Conservation (phyloP, 2,113 vertebrate species). For the Antechinus flavipes region DNA sequence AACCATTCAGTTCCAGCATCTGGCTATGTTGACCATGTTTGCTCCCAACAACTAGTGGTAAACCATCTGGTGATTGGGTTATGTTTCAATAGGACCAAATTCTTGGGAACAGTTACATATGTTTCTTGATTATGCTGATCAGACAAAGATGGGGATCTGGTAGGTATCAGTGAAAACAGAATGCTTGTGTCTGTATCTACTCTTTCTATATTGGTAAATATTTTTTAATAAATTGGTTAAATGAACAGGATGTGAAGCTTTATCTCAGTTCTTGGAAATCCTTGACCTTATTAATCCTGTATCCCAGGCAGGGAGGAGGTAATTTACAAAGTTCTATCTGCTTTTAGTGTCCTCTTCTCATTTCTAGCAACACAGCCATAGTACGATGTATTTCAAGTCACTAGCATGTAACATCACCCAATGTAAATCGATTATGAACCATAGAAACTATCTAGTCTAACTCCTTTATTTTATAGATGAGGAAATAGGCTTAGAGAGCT, state of each 20-base stretch:
- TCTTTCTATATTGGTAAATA: not conserved
- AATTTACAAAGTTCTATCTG: not conserved
- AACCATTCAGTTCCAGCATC: not conserved
- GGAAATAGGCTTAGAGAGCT: not conserved
- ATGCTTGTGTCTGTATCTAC: not conserved
- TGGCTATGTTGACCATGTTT: not conserved
- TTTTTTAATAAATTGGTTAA: not conserved
- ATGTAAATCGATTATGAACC: not conserved
- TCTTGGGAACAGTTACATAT: not conserved
- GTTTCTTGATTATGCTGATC: not conserved
- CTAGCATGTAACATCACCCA: not conserved
- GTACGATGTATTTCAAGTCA: not conserved
- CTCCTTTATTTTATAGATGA: not conserved
- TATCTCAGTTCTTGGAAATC: not conserved
- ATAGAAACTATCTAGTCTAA: not conserved
- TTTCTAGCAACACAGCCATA: not conserved
- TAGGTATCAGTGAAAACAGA: not conserved
- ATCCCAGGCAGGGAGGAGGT: not conserved
- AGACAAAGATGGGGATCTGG: not conserved
- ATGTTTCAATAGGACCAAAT: not conserved
- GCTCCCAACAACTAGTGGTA: not conserved
- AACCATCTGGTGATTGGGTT: not conserved
- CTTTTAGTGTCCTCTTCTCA: not conserved
- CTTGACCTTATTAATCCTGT: not conserved
- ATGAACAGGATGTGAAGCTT: not conserved